Conservation (phyloP, 2,888 invertebrate species). For the Oegoconia quadripuncta region DNA sequence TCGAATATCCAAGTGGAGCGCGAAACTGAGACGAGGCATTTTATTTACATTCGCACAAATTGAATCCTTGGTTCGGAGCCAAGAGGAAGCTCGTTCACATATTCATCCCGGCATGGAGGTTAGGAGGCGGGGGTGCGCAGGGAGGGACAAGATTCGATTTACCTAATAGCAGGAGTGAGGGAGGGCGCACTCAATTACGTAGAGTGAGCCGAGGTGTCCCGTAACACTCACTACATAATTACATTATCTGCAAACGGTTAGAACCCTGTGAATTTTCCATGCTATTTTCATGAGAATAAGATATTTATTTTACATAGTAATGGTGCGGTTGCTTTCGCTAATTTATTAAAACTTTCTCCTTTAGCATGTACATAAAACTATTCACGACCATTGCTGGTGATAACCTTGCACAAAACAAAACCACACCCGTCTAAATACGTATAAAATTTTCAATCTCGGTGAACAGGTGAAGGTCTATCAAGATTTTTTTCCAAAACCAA, state of each 20-base stretch:
- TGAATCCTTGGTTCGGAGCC: slow-evolving; percentile 71
- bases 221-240: slow-evolving; percentile 67
- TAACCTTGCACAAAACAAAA: no score
- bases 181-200: slow-evolving; percentile 68
- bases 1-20: slow-evolving; percentile 19
- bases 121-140: slow-evolving; percentile 24
- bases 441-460: no score
- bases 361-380: no score
- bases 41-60: slow-evolving; percentile 74
- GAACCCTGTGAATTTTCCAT: slow-evolving; percentile 27
- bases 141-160: slow-evolving; percentile 68
- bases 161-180: slow-evolving; percentile 72
- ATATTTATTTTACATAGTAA: slow-evolving; percentile 4
- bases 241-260: slow-evolving; percentile 73
- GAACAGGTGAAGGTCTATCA: no score
- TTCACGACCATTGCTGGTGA: no score
- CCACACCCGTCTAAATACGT: no score
- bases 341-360: no score
- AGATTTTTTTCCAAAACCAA: no score
- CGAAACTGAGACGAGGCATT: slow-evolving; percentile 42
- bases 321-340: neutral
- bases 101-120: slow-evolving; percentile 31
- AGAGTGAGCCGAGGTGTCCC: slow-evolving; percentile 72
- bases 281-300: slow-evolving; percentile 24
- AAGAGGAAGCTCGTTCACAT: slow-evolving; percentile 55